Conservation (phyloP, 2,113 vertebrate genomes). For the Poeciliopsis retropinna region DNA sequence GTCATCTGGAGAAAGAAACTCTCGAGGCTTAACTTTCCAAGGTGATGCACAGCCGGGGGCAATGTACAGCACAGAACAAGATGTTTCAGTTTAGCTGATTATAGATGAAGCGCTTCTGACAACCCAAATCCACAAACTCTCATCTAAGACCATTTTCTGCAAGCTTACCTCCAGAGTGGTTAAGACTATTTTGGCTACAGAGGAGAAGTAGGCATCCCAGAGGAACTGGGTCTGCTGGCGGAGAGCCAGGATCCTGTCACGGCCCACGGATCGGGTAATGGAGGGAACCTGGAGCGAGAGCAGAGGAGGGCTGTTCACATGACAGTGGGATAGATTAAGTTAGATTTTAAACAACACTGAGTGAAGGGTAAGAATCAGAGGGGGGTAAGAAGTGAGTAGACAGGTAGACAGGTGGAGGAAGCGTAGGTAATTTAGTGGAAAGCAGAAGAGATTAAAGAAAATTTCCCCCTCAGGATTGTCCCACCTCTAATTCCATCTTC, state of each 20-base stretch:
- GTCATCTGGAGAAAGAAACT: conserved; percentile 27
- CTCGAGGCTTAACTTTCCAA: conserved; percentile 28
- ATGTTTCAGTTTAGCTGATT: conserved; percentile 18
- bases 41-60: conserved; percentile 33
- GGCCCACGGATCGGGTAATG: conserved; percentile 77
- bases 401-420: conserved; percentile 41
- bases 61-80: conserved; percentile 12
- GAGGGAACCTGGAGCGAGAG: conserved; percentile 76
- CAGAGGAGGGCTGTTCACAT: conserved; percentile 20
- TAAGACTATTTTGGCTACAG: conserved; percentile 82
- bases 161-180: conserved; percentile 82
- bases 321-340: conserved; percentile 45
- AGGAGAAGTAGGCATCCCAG: conserved; percentile 85
- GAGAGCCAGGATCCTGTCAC: conserved; percentile 79
- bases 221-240: conserved; percentile 82
- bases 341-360: conserved; percentile 34
- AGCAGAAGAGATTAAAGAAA: conserved; percentile 33
- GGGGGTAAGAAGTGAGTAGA: conserved; percentile 5
- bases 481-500: conserved; percentile 12
- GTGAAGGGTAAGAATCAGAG: conserved; percentile 10
- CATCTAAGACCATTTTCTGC: conserved; percentile 29
- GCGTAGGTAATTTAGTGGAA: conserved; percentile 44
- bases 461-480: conserved; percentile 15
- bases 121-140: conserved; percentile 35
- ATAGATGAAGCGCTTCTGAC: conserved; percentile 40